These are phyloP conservation scores for Argyrosomus regius DNA, from an alignment of 2,797 vertebrate species.

Conservation along the genomic window DNA sequence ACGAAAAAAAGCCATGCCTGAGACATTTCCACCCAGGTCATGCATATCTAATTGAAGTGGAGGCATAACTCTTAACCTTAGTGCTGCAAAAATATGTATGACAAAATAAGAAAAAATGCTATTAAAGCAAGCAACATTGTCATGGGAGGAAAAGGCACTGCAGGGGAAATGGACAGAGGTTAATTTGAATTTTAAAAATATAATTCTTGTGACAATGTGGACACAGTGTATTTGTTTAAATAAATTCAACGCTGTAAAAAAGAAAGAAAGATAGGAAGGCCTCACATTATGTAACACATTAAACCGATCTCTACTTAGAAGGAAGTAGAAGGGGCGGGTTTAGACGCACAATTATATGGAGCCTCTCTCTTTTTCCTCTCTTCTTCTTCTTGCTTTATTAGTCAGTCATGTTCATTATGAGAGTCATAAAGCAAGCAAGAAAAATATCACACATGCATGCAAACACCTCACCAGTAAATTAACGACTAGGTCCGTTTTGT, in stretches of 20 bases:
- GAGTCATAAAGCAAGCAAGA: constrained; percentile 15
- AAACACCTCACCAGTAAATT: constrained; percentile 9
- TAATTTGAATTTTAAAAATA: constrained; percentile 4
- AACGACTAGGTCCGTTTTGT: constrained; percentile 27
- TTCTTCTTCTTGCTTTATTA: constrained; percentile 58
- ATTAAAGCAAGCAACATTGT: constrained; percentile 38
- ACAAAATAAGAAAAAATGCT: constrained; percentile 41
- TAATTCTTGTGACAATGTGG: not conserved
- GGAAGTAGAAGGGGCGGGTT: constrained; percentile 78
- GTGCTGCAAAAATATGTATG: constrained; percentile 30
- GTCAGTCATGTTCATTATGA: constrained; percentile 50
- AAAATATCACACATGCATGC: constrained; percentile 29
- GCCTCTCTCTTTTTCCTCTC: constrained; percentile 53
- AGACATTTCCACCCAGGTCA: constrained; percentile 25
- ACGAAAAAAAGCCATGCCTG: constrained; percentile 23
- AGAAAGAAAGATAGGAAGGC: constrained; percentile 50
- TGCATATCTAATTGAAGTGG: constrained; percentile 22
- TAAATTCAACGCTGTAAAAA: constrained; percentile 39
- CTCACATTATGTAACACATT: constrained; percentile 77
- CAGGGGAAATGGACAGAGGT: constrained; percentile 34
- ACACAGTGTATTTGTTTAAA: constrained; percentile 38
- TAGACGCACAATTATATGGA: constrained; percentile 71
- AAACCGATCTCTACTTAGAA: constrained; percentile 77
- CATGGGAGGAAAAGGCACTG: constrained; percentile 8
- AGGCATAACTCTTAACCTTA: constrained; percentile 23